Percentiles rank a stretch among this genome's conserved stretches.
phyloP scores from a whole-genome alignment of 2,797 vertebrate species.

The Ptychobarbus kaznakovi region DNA sequence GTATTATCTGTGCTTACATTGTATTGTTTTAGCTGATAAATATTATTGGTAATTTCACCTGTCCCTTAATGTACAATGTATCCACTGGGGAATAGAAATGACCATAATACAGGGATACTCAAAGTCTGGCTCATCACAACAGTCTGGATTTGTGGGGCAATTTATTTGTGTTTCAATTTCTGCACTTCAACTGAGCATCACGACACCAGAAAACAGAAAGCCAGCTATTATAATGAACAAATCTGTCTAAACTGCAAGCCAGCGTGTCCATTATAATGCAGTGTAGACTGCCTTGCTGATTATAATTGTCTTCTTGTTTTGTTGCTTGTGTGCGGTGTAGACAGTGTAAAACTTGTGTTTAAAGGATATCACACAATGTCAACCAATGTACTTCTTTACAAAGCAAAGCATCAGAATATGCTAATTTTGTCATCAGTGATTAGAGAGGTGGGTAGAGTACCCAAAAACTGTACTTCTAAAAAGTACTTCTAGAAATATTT shows the following conservation, averaged over 20 bases:
- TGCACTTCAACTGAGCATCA: background rate
- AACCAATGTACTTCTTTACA: background rate
- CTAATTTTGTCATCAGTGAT: background rate
- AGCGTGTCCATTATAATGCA: slow-evolving; percentile 15
- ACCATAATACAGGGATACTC: background rate
- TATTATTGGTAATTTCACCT: background rate
- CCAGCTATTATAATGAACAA: slow-evolving; percentile 4
- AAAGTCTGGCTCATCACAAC: slow-evolving; percentile 12
- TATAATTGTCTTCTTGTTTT: slow-evolving; percentile 12
- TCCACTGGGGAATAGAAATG: background rate
- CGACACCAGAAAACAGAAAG: background rate
- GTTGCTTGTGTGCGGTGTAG: background rate
- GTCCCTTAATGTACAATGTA: background rate
- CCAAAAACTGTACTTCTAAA: no score
- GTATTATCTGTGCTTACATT: background rate
- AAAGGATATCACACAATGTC: background rate
- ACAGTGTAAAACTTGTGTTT: background rate
- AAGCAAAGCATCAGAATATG: background rate
- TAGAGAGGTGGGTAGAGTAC: no score
- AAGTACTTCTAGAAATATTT: no score
- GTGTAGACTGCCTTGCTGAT: slow-evolving; percentile 7
- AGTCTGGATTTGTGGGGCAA: background rate
- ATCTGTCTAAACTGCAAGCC: slow-evolving; percentile 4
- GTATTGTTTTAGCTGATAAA: background rate
- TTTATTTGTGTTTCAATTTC: background rate